Base-by-base conservation (phyloP, 2,797 vertebrate genomes). In the Poecilia picta region DNA sequence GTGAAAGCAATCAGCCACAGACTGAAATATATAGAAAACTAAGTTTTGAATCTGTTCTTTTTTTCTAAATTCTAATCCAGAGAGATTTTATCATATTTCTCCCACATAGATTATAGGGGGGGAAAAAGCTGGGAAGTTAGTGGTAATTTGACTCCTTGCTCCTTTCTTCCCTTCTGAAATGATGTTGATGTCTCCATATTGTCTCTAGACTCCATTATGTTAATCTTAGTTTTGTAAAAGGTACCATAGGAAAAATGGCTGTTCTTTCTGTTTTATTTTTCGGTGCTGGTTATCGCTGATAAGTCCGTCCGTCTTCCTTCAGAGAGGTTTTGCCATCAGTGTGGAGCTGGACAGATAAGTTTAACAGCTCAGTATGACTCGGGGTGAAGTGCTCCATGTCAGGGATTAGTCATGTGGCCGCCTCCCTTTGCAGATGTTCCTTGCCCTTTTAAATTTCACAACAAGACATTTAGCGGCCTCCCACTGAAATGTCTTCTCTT, bases 391-490 rank as follows among this genome's bases (percentile, higher is more conserved):
- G 51, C 81, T 71, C 16, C 41, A 72, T 73, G 82, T 91, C 80
- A 80, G 82, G 31, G 81, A 31, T 86, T 47, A 45, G 43, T 78
- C 79, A 85, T 83, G 57, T 31, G 31, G 79, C 53, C 76, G 80
- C 76, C 85, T 77, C 87, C 89, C 83, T 6, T 80, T 74, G 68
- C 89, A 84, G 80, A 88, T 84, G 83, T 71, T 84, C 79, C 72
- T 25, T 82, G 47, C 41, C 45, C 39, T 81, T 81, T 77, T 59
- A 11, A 25, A 59, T 70, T 73, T 72, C 59, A 47, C 66, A 51
- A 33, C 33, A 74, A 23, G 33, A 20, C 16, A 6, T 64, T 46
- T 53, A 7, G 70, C 12, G 10, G 15, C 41, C 28, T 45, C 28
- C 20, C 11, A 47, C 62, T 73, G 76, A 80, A 51, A 25, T 49